A percentile compares a stretch with the other conserved stretches of the same genome.
phyloP scores from a whole-genome alignment of 2,888 invertebrate genomes.

The Eurytoma californica region DNA sequence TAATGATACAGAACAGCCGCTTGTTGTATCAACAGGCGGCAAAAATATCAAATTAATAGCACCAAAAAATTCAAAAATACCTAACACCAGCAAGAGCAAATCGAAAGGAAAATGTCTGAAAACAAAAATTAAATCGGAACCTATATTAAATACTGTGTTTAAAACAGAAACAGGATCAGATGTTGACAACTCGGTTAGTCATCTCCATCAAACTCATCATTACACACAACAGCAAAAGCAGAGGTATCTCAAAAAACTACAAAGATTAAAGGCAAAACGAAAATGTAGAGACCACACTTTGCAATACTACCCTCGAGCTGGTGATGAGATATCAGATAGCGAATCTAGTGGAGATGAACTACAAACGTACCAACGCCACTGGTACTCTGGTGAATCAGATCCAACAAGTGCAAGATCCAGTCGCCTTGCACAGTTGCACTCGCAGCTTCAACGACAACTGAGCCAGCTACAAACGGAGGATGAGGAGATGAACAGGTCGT shows the following conservation, averaged over 20 bases:
- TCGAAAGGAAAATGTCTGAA: constrained; percentile 70
- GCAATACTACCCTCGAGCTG: constrained; percentile 72
- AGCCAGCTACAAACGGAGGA: constrained; percentile 74
- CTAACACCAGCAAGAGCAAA: constrained; percentile 62
- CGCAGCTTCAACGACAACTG: constrained; percentile 76
- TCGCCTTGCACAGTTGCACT: constrained; percentile 70
- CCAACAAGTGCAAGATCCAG: constrained; percentile 67
- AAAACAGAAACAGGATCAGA: constrained; percentile 53
- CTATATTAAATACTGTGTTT: constrained; percentile 57
- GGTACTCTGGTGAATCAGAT: constrained; percentile 72
- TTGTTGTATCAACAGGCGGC: constrained; percentile 60
- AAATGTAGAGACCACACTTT: constrained; percentile 70
- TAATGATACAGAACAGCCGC: constrained; percentile 73
- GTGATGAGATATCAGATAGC: constrained; percentile 75
- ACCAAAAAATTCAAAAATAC: constrained; percentile 64
- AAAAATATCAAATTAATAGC: constrained; percentile 66
- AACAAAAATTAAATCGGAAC: constrained; percentile 63
- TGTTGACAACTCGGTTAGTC: constrained; percentile 54
- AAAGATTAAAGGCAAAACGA: constrained; percentile 63
- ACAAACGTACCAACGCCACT: constrained; percentile 73
- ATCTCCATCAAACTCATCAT: constrained; percentile 59
- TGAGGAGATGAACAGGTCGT: constrained; percentile 63
- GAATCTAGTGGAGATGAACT: constrained; percentile 74
- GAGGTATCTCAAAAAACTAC: constrained; percentile 61
- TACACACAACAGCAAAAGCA: constrained; percentile 61